Evolutionary conservation across 2,113 vertebrate genomes (phyloP).

Genomic region (Entelurus aequoreus): DNA sequence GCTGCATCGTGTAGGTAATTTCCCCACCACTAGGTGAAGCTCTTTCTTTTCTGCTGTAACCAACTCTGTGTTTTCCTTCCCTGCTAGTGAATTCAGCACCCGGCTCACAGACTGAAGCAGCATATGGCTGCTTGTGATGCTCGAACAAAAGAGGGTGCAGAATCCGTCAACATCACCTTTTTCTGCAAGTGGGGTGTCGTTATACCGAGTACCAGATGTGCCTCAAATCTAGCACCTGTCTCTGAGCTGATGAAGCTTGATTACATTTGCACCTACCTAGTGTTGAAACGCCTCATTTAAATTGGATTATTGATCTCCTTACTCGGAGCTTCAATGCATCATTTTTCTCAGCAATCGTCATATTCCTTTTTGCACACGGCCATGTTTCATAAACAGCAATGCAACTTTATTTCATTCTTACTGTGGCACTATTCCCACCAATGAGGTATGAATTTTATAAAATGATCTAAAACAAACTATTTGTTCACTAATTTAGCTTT

Average conservation of each 20-base stretch:
- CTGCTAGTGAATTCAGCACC: slow-evolving; percentile 25
- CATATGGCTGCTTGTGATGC: slow-evolving; percentile 35
- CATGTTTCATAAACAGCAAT: background rate
- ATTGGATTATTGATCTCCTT: slow-evolving; percentile 28
- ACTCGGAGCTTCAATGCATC: slow-evolving; percentile 23
- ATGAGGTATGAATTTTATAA: too few species aligned
- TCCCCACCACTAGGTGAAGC: slow-evolving; percentile 47
- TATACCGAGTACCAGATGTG: slow-evolving; percentile 45
- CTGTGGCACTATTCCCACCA: too few species aligned
- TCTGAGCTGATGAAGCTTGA: slow-evolving; percentile 32
- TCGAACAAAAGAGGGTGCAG: slow-evolving; percentile 52
- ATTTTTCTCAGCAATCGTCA: slow-evolving; percentile 44
- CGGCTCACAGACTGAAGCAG: slow-evolving; percentile 42
- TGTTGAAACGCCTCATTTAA: slow-evolving; percentile 42
- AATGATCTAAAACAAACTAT: too few species aligned
- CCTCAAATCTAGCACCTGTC: slow-evolving; percentile 31
- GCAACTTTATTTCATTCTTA: too few species aligned
- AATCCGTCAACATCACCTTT: slow-evolving; percentile 36
- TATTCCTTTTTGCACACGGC: slow-evolving; percentile 20
- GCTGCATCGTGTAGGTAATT: too few species aligned
- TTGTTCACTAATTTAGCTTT: too few species aligned
- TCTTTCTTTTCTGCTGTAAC: slow-evolving; percentile 37
- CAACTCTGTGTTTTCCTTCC: background rate
- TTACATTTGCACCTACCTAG: slow-evolving; percentile 54
- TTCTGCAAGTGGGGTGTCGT: slow-evolving; percentile 26